Conservation (phyloP, 2,888 invertebrate species). For the Lycophotia porphyrea region DNA sequence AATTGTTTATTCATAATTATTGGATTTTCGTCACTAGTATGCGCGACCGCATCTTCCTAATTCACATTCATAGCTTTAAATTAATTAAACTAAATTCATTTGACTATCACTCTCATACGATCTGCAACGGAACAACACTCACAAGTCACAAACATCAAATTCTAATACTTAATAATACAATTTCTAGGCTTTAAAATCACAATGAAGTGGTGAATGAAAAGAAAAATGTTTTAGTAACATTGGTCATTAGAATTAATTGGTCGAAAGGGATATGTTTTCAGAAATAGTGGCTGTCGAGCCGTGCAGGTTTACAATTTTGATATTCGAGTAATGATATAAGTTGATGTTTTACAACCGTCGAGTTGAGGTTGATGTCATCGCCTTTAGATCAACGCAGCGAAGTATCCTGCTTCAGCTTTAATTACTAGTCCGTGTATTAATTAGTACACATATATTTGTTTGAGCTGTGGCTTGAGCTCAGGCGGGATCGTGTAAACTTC, state of each 20-base stretch:
- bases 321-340: conserved; percentile 87
- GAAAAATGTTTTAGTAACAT: conserved; percentile 80
- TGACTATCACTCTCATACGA: conserved; percentile 88
- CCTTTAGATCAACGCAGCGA: conserved; percentile 77
- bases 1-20: conserved; percentile 87
- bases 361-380: conserved; percentile 81
- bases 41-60: conserved; percentile 90
- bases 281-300: conserved; percentile 78
- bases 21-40: conserved; percentile 90
- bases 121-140: conserved; percentile 84
- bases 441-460: conserved; percentile 97
- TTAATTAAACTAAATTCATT: conserved; percentile 88
- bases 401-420: conserved; percentile 85
- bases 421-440: conserved; percentile 69
- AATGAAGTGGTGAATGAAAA: conserved; percentile 86
- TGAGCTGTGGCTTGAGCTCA: conserved; percentile 96
- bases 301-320: conserved; percentile 82
- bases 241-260: conserved; percentile 88
- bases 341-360: conserved; percentile 82
- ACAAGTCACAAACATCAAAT: conserved; percentile 86
- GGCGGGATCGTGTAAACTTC: conserved; percentile 96
- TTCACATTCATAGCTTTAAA: conserved; percentile 88
- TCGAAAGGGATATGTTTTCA: conserved; percentile 88
- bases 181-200: conserved; percentile 88
- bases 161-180: conserved; percentile 90